A percentile compares a stretch with the other conserved stretches of the same genome.
phyloP scores from a whole-genome alignment of 2,113 vertebrate species.

The Paracanthobrama guichenoti region DNA sequence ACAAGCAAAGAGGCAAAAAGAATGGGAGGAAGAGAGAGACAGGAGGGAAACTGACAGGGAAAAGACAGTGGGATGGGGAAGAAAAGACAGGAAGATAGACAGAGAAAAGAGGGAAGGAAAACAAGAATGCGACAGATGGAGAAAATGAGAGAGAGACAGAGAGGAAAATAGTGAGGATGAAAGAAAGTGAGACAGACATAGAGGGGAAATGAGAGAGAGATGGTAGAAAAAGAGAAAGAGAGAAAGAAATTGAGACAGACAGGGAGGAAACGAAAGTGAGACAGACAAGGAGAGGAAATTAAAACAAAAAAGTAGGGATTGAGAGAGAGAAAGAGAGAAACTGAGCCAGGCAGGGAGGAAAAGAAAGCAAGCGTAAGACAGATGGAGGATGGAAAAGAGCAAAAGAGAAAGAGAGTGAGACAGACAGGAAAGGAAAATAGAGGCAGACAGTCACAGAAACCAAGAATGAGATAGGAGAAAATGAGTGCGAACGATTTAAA shows the following conservation, averaged over 20 bases:
- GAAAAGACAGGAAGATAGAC: background rate
- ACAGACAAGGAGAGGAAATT: background rate
- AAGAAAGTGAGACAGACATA: background rate
- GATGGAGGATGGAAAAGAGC: background rate
- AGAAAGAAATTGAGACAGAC: background rate
- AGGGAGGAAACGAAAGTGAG: background rate
- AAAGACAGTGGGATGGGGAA: background rate
- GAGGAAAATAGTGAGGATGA: background rate
- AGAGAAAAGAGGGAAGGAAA: background rate
- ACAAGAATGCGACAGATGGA: background rate
- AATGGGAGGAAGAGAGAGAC: background rate
- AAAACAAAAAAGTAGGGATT: background rate
- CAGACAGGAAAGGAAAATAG: background rate
- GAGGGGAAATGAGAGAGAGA: background rate
- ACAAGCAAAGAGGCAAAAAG: background rate
- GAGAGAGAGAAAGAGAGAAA: background rate
- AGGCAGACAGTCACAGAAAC: background rate
- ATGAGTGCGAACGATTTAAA: background rate
- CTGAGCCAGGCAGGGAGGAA: background rate
- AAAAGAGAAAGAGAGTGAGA: background rate
- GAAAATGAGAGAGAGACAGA: background rate
- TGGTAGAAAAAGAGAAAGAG: background rate
- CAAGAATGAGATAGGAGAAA: slow-evolving; percentile 22
- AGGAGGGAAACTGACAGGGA: background rate
- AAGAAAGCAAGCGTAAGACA: background rate